phyloP scores from a whole-genome alignment of 1,140 invertebrate genomes.

The Macrotrachela quadricornifera region DNA sequence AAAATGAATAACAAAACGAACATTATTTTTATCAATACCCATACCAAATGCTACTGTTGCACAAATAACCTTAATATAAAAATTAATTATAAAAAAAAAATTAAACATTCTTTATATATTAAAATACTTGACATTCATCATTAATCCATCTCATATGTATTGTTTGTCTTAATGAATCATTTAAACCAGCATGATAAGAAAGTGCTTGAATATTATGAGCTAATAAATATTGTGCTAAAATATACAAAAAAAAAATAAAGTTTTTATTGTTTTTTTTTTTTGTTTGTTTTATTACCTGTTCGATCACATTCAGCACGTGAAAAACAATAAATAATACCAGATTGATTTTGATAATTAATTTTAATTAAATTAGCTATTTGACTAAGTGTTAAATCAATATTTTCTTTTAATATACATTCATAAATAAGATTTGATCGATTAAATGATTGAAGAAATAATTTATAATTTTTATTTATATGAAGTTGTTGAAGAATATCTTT shows the following conservation, averaged over 20 bases:
- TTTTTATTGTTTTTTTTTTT: no score
- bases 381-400: conserved; percentile 36
- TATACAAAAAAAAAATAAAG: no score
- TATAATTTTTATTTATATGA: conserved; percentile 33
- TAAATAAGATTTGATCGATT: conserved; percentile 78
- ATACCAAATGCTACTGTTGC: conserved; percentile 92
- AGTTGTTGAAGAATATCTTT: conserved; percentile 72
- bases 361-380: conserved; percentile 55
- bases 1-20: conserved; percentile 49
- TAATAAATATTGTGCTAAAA: conserved; percentile 31
- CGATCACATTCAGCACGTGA: conserved; percentile 74
- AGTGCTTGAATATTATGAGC: conserved; percentile 41
- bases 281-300: conserved; percentile 17
- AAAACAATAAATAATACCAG: conserved; percentile 84
- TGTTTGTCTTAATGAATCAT: conserved; percentile 42
- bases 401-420: conserved; percentile 52
- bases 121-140: conserved; percentile 30
- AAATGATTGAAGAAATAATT: conserved; percentile 44
- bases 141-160: conserved; percentile 55
- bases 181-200: conserved; percentile 71
- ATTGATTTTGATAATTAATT: conserved; percentile 40
- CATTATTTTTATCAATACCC: conserved; percentile 69
- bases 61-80: conserved; percentile 44
- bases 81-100: no score
- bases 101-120: no score